These are phyloP conservation scores for Arctopsyche grandis DNA, from an alignment of 1,140 invertebrate species.

Conservation along the genomic window DNA sequence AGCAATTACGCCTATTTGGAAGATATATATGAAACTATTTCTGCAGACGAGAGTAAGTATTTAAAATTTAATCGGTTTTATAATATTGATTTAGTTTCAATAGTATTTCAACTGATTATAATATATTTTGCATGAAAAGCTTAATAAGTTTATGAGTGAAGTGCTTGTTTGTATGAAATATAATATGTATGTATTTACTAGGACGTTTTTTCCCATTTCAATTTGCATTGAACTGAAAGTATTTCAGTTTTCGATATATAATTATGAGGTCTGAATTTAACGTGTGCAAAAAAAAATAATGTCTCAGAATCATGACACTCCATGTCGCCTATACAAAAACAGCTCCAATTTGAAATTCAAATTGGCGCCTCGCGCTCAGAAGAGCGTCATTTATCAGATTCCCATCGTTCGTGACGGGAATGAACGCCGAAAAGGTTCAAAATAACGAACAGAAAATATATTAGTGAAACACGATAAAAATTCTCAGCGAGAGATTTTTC, in stretches of 20 bases:
- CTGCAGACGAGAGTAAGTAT: constrained; percentile 54
- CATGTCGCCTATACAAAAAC: background rate
- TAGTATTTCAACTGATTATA: background rate
- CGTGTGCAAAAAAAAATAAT: background rate
- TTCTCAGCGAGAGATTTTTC: background rate
- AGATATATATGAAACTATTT: constrained; percentile 61
- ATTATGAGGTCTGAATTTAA: background rate
- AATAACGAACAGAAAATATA: constrained; percentile 9
- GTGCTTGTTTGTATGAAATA: too few relatives aligned
- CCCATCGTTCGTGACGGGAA: constrained; percentile 28
- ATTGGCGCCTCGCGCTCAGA: constrained; percentile 5
- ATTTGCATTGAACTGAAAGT: too few relatives aligned
- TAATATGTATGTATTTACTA: too few relatives aligned
- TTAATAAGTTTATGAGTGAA: too few relatives aligned
- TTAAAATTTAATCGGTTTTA: background rate
- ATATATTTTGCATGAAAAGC: background rate
- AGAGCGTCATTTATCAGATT: constrained; percentile 33
- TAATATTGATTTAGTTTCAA: background rate
- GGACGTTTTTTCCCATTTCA: too few relatives aligned
- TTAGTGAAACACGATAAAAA: background rate
- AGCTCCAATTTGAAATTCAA: constrained; percentile 36
- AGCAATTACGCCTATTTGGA: constrained; percentile 63
- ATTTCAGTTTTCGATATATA: background rate
- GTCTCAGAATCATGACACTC: constrained; percentile 19
- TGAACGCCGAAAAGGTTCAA: background rate